A percentile compares a stretch with the other conserved stretches of the same genome.
Conservation (phyloP, 2,113 vertebrate genomes). For the Austrofundulus limnaeus region DNA sequence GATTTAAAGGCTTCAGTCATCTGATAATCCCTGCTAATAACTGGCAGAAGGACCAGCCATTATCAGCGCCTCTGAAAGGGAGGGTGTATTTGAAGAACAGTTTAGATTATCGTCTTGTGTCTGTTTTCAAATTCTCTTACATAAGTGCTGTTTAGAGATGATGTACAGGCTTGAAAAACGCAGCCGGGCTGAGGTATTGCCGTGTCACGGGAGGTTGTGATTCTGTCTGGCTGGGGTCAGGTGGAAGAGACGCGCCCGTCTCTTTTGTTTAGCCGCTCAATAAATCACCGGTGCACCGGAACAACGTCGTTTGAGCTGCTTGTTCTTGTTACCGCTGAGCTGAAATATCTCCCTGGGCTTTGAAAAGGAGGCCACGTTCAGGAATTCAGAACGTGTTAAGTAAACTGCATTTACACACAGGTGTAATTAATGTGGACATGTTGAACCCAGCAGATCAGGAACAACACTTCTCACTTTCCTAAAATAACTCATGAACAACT, state of each 20-base stretch:
- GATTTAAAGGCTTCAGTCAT: constrained; percentile 33
- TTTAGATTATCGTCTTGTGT: constrained; percentile 23
- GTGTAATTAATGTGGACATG: neutral
- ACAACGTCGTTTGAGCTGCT: constrained; percentile 14
- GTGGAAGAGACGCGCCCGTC: constrained; percentile 19
- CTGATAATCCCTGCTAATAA: constrained; percentile 25
- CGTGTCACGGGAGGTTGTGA: constrained; percentile 11
- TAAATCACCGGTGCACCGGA: constrained; percentile 36
- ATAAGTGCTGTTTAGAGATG: constrained; percentile 31
- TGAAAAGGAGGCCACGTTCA: neutral
- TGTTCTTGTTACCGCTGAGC: neutral
- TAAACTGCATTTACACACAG: neutral
- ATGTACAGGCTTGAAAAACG: constrained; percentile 41
- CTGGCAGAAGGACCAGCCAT: constrained; percentile 17
- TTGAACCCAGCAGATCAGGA: neutral
- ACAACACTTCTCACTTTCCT: no score
- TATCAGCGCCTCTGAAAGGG: constrained; percentile 1
- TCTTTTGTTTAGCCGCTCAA: constrained; percentile 41
- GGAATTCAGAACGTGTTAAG: neutral
- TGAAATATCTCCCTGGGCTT: neutral
- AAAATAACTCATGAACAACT: no score
- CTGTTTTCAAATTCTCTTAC: constrained; percentile 39
- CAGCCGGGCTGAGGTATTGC: neutral
- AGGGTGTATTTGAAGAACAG: constrained; percentile 11
- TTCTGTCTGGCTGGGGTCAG: constrained; percentile 31